Evolutionary conservation across 2,888 invertebrate species (phyloP).

Genomic region (Thymelicus sylvestris): DNA sequence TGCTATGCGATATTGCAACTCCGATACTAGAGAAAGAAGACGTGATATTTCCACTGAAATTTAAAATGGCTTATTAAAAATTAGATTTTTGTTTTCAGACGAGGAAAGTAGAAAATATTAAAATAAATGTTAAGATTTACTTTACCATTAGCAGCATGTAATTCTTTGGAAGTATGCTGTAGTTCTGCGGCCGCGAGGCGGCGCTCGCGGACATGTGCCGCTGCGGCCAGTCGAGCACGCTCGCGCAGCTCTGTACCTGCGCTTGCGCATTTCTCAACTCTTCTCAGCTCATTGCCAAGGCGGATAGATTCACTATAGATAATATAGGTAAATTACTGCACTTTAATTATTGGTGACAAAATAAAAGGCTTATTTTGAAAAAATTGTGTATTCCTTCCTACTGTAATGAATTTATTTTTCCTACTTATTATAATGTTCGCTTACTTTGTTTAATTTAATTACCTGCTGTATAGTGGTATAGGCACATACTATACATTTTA

Average conservation of each 20-base stretch:
- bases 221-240: conserved; percentile 74
- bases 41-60: conserved; percentile 68
- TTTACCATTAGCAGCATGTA: conserved; percentile 65
- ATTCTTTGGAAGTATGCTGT: conserved; percentile 62
- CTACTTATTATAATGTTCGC: no score
- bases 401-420: no score
- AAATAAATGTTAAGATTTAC: neutral
- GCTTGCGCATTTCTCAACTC: conserved; percentile 69
- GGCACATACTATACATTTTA: no score
- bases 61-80: neutral
- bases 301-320: conserved; percentile 57
- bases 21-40: conserved; percentile 58
- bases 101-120: neutral
- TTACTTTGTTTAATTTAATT: no score
- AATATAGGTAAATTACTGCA: neutral
- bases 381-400: no score
- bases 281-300: conserved; percentile 66
- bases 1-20: conserved; percentile 57
- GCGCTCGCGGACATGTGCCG: conserved; percentile 73
- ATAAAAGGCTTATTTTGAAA: no score
- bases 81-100: no score
- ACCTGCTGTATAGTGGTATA: no score
- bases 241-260: conserved; percentile 71
- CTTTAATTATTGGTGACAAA: no score
- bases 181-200: conserved; percentile 67